Evolutionary conservation across 2,888 invertebrate species (phyloP), one percentile per base, ranked within the genome.

Genomic region (Heliconius ethilla): DNA sequence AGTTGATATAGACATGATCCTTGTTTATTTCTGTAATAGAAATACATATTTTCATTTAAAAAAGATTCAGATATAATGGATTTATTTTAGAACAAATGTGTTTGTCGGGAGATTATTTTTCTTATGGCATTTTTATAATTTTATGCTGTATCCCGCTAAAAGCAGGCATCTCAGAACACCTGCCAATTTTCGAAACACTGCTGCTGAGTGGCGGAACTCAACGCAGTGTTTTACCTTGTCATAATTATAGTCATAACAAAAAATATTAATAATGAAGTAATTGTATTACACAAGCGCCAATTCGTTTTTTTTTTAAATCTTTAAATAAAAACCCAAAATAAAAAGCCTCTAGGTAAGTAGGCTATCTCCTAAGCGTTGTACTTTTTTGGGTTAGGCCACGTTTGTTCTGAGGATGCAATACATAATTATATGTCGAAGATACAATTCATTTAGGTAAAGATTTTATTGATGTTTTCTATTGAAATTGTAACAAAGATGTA

Each of bases 1-100:
- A 65, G 89, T 93, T 70, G 94, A 93, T 73, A 94, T 88, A 77
- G 93, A 88, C 94, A 95, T 95, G 78, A 29, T 79, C n/a, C n/a
- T 15, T 33, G 33, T 25, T 33, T 85, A 83, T 82, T 89, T 84
- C 93, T 93, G 89, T 78, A 89, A 90, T 82, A 82, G 86, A 78
- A 77, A 76, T 62, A 69, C 15, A 27, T 27, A 75, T 3, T 13
- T 40, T 45, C 7, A 51, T 22, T 65, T 11, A 5, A 2, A 22
- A 73, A 62, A 62, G 13, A 62, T 13, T 27, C 10, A 63, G 13
- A 25, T 62, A 13, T 63, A 27, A 25, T 13, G 5, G 2, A 27
- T 27, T 63, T 25, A 55, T 55, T 1, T 22, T 22, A 63, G 4
- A 63, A 63, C 5, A 27, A 5, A 55, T 55, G n/a, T 55, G 22